phyloP scores from a whole-genome alignment of 1,140 invertebrate species.

The Diachasmimorpha longicaudata region DNA sequence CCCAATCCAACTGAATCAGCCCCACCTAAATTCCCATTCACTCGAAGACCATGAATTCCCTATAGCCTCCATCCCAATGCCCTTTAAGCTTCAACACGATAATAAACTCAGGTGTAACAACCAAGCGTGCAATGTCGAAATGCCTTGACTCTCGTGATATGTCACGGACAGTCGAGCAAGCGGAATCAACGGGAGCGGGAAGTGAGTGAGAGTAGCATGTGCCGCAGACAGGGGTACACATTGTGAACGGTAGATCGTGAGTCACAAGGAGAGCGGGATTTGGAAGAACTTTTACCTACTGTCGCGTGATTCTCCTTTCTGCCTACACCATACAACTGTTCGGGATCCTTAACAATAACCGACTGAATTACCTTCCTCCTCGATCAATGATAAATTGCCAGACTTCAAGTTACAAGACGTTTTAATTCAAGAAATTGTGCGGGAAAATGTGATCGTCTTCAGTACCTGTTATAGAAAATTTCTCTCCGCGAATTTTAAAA shows the following conservation, averaged over 20 bases:
- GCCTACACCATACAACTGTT: too few relatives aligned
- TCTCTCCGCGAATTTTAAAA: too few relatives aligned
- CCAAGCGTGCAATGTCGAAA: background rate
- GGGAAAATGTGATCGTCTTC: too few relatives aligned
- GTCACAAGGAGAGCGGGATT: background rate
- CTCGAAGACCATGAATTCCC: background rate
- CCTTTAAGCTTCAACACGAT: background rate
- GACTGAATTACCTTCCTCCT: too few relatives aligned
- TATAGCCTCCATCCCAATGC: background rate
- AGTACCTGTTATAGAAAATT: too few relatives aligned
- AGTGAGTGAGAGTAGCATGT: constrained; percentile 8
- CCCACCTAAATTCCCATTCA: background rate
- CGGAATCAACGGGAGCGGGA: background rate
- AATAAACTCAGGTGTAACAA: background rate
- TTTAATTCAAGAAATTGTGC: too few relatives aligned
- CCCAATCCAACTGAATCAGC: background rate
- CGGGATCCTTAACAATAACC: too few relatives aligned
- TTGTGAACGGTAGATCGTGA: background rate
- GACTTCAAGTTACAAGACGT: too few relatives aligned
- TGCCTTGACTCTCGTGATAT: constrained; percentile 2
- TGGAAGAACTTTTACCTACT: background rate
- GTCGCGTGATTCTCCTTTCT: too few relatives aligned
- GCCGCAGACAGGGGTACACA: background rate
- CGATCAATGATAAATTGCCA: too few relatives aligned
- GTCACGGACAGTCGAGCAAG: constrained; percentile 1